A percentile compares a stretch with the other conserved stretches of the same genome.
phyloP scores from a whole-genome alignment of 2,113 vertebrate species.

The Chloropsis hardwickii region DNA sequence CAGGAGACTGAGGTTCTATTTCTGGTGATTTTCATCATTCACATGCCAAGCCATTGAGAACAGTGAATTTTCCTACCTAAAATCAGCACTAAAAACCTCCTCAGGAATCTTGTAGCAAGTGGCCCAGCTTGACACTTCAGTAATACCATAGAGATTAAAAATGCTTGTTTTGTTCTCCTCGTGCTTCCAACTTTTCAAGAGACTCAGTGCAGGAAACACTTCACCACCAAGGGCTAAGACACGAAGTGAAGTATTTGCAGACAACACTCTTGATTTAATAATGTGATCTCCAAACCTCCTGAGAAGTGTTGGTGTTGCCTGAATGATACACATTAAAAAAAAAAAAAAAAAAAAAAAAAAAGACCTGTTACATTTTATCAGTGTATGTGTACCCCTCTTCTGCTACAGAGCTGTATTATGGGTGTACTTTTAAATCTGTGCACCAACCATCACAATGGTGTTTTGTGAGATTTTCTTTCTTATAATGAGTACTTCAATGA shows the following conservation, averaged over 20 bases:
- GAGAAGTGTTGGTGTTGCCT: slow-evolving; percentile 91
- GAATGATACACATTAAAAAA: neutral
- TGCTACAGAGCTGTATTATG: neutral
- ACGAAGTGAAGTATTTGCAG: slow-evolving; percentile 80
- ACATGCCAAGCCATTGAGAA: neutral
- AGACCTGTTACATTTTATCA: neutral
- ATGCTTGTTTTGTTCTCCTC: slow-evolving; percentile 84
- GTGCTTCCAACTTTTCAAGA: slow-evolving; percentile 84
- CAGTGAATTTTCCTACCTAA: slow-evolving; percentile 48
- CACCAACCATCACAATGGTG: neutral
- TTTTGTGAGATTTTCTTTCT: neutral
- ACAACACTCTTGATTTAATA: slow-evolving; percentile 80
- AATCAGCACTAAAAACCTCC: slow-evolving; percentile 58
- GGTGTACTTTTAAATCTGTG: rapidly evolving
- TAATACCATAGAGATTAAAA: slow-evolving; percentile 93
- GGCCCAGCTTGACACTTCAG: slow-evolving; percentile 97
- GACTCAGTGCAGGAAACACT: slow-evolving; percentile 76
- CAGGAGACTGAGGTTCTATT: neutral
- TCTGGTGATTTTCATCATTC: neutral
- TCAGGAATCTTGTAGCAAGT: slow-evolving; percentile 83
- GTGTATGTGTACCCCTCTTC: neutral
- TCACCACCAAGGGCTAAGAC: slow-evolving; percentile 93
- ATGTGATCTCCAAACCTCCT: slow-evolving; percentile 80
- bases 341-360: neutral
- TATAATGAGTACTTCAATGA: neutral